These are phyloP conservation scores for Aphelenchoides besseyi DNA, from an alignment of 1,140 invertebrate species.

Conservation along the genomic window DNA sequence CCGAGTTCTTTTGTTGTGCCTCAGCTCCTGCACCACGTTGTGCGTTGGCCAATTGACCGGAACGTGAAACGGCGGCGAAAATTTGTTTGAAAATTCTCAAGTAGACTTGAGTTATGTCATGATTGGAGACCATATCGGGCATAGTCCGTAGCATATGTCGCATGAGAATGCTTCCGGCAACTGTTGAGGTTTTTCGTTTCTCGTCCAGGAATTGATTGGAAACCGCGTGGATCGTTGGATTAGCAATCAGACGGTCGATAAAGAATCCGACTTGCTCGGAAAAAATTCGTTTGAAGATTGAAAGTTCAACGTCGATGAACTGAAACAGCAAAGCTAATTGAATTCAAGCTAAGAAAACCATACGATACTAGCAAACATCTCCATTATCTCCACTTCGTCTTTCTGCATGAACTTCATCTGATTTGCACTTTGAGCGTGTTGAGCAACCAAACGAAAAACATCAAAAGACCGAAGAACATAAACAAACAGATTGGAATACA, in stretches of 20 bases:
- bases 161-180: conserved; percentile 91
- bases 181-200: conserved; percentile 84
- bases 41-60: conserved; percentile 23
- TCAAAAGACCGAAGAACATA: conserved; percentile 47
- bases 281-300: conserved; percentile 34
- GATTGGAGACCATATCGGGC: conserved; percentile 89
- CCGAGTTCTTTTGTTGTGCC: conserved; percentile 69
- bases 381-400: conserved; percentile 48
- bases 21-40: conserved; percentile 13
- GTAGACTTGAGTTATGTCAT: conserved; percentile 88
- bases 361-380: conserved; percentile 37
- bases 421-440: neutral
- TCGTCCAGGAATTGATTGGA: conserved; percentile 85
- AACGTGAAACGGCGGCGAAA: conserved; percentile 83
- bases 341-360: conserved; percentile 11
- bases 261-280: conserved; percentile 46
- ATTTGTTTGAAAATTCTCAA: conserved; percentile 91
- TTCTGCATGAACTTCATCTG: conserved; percentile 32
- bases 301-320: conserved; percentile 31
- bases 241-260: conserved; percentile 37
- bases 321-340: conserved; percentile 18
- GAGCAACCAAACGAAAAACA: conserved; percentile 33
- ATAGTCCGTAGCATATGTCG: conserved; percentile 89
- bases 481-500: conserved; percentile 36
- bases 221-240: conserved; percentile 69